A percentile compares a stretch with the other conserved stretches of the same genome.
Evolutionary conservation across 2,888 invertebrate species (phyloP).

Genomic region (Eilema sororculum): DNA sequence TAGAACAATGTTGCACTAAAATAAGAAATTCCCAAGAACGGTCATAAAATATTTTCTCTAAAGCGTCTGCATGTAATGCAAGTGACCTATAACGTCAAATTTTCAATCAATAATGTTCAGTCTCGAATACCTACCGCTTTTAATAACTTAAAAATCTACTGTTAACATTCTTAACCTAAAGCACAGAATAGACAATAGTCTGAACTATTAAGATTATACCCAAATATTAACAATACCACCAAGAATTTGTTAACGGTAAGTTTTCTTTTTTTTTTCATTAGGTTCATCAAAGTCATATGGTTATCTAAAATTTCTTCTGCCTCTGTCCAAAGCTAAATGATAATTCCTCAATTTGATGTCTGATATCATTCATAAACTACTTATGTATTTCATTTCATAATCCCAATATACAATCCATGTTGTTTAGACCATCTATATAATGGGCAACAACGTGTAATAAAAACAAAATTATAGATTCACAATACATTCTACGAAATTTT

Average conservation of each 20-base stretch:
- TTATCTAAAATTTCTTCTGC: no score
- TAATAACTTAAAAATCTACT: neutral
- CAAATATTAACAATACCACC: no score
- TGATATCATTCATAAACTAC: neutral
- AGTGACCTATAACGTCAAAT: no score
- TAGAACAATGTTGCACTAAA: neutral
- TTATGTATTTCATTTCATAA: neutral
- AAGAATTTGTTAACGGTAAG: no score
- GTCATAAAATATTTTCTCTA: neutral
- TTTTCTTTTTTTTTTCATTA: no score
- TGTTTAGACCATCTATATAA: neutral
- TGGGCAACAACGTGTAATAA: neutral
- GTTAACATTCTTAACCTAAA: no score
- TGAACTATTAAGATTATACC: no score
- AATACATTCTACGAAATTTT: neutral
- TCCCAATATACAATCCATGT: neutral
- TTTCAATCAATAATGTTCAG: no score
- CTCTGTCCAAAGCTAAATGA: no score
- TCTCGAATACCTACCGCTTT: neutral
- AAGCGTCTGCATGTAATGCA: neutral
- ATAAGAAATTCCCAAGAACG: neutral
- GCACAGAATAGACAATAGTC: no score
- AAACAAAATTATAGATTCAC: neutral
- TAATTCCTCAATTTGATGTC: neutral
- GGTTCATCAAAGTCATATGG: no score